Evolutionary conservation across 2,888 invertebrate species (phyloP).

Genomic region (Ommatoiulus sabulosus): DNA sequence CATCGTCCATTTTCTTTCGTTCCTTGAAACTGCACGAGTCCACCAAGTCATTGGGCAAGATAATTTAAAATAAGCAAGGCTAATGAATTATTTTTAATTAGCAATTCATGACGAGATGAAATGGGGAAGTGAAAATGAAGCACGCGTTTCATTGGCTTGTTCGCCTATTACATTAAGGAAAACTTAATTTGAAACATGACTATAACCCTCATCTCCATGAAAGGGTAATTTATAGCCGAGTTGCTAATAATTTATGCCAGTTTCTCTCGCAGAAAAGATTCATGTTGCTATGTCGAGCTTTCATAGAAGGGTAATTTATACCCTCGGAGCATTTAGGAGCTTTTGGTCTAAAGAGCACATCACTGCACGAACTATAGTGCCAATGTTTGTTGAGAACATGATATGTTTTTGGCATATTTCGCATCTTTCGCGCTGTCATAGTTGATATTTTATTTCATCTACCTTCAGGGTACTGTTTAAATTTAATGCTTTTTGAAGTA

Average conservation of each 20-base stretch:
- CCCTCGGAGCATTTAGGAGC: neutral
- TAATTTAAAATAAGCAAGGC: constrained; percentile 3
- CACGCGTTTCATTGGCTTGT: neutral
- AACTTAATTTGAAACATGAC: constrained; percentile 36
- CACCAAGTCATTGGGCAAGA: neutral
- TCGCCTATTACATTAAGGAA: constrained; percentile 6
- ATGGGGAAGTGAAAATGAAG: neutral
- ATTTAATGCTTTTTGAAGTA: too few species aligned
- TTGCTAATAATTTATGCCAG: neutral
- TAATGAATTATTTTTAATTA: constrained; percentile 43
- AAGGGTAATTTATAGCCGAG: constrained; percentile 25
- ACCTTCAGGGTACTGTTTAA: too few species aligned
- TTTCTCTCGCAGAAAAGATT: neutral
- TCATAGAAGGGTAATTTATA: neutral
- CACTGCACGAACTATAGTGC: too few species aligned
- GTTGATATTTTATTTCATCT: too few species aligned
- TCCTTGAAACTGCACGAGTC: neutral
- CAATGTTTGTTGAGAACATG: too few species aligned
- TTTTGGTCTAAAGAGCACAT: neutral
- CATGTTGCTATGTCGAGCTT: neutral
- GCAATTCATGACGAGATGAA: constrained; percentile 39
- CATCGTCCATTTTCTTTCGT: neutral
- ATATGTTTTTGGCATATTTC: too few species aligned
- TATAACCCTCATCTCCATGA: constrained; percentile 23
- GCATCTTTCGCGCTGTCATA: too few species aligned